These are phyloP conservation scores for Spheniscus mendiculus DNA, from an alignment of 2,113 vertebrate genomes.

Conservation along the genomic window DNA sequence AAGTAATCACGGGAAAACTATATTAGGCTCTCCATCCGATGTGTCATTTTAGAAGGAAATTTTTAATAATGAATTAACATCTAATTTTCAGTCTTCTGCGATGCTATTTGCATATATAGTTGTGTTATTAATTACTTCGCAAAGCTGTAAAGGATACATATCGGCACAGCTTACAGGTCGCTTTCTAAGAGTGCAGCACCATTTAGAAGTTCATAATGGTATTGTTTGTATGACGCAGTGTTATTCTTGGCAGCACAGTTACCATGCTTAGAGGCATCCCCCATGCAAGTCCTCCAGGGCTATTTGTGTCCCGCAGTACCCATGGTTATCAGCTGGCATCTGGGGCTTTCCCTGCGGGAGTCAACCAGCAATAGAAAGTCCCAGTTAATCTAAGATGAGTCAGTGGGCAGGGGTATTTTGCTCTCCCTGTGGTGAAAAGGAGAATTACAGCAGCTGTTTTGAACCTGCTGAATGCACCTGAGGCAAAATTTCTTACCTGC, in stretches of 20 bases:
- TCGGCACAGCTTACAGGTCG: background rate
- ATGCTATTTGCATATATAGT: background rate
- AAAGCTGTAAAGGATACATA: background rate
- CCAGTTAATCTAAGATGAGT: too few species aligned
- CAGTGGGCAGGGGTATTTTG: background rate
- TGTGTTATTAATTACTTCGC: background rate
- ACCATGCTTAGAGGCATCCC: background rate
- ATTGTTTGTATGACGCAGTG: fast-evolving
- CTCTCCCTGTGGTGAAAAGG: background rate
- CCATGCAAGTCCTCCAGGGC: background rate
- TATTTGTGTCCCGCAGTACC: background rate
- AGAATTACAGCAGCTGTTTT: background rate
- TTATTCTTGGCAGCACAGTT: fast-evolving
- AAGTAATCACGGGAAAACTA: background rate
- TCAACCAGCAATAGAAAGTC: too few species aligned
- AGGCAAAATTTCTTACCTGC: background rate
- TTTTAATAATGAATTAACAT: background rate
- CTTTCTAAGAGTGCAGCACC: background rate
- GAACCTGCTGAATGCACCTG: background rate
- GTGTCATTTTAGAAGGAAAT: background rate
- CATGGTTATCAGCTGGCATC: background rate
- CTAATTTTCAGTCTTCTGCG: background rate
- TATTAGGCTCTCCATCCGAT: background rate
- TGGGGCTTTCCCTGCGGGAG: background rate
- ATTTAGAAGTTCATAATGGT: background rate